Base-by-base conservation (phyloP, 92 coral and sea anemone species). In the Palythoa caribaeorum region DNA sequence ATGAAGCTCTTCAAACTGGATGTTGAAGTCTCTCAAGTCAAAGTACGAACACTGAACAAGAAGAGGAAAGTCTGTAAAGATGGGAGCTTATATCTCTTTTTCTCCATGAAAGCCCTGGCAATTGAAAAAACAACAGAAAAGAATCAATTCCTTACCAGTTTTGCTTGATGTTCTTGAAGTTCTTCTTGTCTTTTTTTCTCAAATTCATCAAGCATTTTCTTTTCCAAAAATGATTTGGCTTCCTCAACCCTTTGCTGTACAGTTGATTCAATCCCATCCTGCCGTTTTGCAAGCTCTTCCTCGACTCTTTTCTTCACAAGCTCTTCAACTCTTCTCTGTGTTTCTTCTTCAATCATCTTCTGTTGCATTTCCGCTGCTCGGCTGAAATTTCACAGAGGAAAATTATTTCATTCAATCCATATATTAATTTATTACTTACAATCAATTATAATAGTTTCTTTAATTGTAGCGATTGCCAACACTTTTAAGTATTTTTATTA, bases 281-380 rank as follows among this genome's bases (percentile, higher is more conserved):
- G 96, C 19, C 94, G 87, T 85, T 97, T 97, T 17, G 97, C 99
- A n/a, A 97, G 95, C 84, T 97, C 94, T 76, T 95, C 99, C 54
- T 97, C 99, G 9, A 97, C 98, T 94, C 96, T 93, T 69, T 97
- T 94, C 54, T 93, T 98, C 35, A 95, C 99, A 94, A 97, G 92
- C 86, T 97, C 99, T 84, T 97, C 99, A 6, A 97, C 99, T 40
- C 94, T 83, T 59, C 95, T 97, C 50, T 94, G 96, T 12, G 95
- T 96, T 85, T 97, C 99, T 83, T 97, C 99, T 86, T 97, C 99
- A 8, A 97, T 89, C 19, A 97, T 69, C 88, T 87, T 97, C 87
- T 95, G 95, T 85, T 97, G 98, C 86, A 94, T 94, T 84, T 97
- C 99, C 13, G 99, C 93, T 38, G 99, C 99, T 40, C 99, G 98